These are phyloP conservation scores for Dasypogon diadema DNA, from an alignment of 2,888 invertebrate genomes.

Conservation along the genomic window DNA sequence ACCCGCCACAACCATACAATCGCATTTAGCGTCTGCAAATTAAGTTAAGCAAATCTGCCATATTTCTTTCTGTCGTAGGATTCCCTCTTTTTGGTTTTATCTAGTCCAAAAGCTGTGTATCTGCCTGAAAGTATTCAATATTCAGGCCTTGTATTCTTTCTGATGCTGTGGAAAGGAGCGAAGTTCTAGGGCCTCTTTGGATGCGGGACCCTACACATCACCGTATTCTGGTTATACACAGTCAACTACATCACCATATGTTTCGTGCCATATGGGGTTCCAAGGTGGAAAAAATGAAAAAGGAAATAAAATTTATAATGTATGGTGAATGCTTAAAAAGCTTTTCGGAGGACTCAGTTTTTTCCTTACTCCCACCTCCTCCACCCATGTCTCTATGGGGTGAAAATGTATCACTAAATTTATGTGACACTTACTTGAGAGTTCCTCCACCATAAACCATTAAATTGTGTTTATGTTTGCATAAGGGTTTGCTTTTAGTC, in stretches of 20 bases:
- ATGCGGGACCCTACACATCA: constrained; percentile 1
- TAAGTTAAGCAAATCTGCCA: constrained; percentile 59
- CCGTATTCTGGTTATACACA: background rate
- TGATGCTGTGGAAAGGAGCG: constrained; percentile 11
- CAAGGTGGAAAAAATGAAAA: constrained; percentile 44
- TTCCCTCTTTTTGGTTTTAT: constrained; percentile 49
- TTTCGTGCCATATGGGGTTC: constrained; percentile 36
- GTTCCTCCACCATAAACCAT: constrained; percentile 60
- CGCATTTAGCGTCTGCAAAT: constrained; percentile 58
- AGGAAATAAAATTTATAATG: constrained; percentile 60
- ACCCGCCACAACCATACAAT: constrained; percentile 57
- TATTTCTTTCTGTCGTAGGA: constrained; percentile 51
- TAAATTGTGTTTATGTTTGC: constrained; percentile 58
- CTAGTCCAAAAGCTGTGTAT: constrained; percentile 38
- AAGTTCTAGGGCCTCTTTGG: constrained; percentile 31
- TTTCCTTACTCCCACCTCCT: constrained; percentile 42
- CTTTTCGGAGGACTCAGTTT: constrained; percentile 56
- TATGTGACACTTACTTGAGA: constrained; percentile 61
- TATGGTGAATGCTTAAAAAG: constrained; percentile 60
- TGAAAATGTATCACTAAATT: constrained; percentile 59
- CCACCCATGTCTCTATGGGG: constrained; percentile 53
- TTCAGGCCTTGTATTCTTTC: constrained; percentile 51
- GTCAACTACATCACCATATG: constrained; percentile 36
- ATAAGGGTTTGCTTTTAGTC: background rate
- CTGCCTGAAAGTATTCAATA: constrained; percentile 53